phyloP scores from a whole-genome alignment of 2,797 vertebrate genomes.

The Jordanella pulchra region DNA sequence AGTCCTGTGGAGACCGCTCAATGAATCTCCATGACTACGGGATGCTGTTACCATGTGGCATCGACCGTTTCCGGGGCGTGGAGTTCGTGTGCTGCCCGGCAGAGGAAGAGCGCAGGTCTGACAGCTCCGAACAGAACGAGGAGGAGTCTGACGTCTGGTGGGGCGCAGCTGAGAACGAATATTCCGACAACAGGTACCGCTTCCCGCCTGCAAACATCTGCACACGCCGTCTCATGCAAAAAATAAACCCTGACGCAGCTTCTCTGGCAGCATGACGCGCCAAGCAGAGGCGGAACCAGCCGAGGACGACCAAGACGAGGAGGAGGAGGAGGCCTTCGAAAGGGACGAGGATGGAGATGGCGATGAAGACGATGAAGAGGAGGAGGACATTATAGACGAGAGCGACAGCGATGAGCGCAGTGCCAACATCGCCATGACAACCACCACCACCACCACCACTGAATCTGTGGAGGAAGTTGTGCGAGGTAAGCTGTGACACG shows the following conservation, averaged over 20 bases:
- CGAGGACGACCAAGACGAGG: constrained; percentile 82
- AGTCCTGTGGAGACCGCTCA: constrained; percentile 94
- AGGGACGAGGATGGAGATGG: constrained; percentile 76
- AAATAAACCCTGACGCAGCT: constrained; percentile 5
- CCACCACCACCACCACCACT: constrained; percentile 95
- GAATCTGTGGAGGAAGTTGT: constrained; percentile 98
- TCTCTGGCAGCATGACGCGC: constrained; percentile 75
- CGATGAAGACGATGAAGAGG: constrained; percentile 58
- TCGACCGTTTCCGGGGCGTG: constrained; percentile 94
- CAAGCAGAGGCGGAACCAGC: constrained; percentile 81
- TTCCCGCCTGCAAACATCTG: neutral
- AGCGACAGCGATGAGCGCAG: constrained; percentile 87
- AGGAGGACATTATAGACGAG: constrained; percentile 77
- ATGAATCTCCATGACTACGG: constrained; percentile 97
- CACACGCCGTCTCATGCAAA: neutral
- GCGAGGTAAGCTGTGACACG: constrained; percentile 83
- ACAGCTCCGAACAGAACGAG: constrained; percentile 86
- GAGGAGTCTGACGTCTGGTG: constrained; percentile 97
- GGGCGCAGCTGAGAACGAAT: constrained; percentile 91
- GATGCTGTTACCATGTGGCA: constrained; percentile 95
- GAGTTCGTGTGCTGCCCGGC: constrained; percentile 96
- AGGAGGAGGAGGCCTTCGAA: constrained; percentile 76
- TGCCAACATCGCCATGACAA: constrained; percentile 90
- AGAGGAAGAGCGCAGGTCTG: constrained; percentile 83
- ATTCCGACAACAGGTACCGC: constrained; percentile 87